phyloP scores from a whole-genome alignment of 2,113 vertebrate species.

The Talpa occidentalis region DNA sequence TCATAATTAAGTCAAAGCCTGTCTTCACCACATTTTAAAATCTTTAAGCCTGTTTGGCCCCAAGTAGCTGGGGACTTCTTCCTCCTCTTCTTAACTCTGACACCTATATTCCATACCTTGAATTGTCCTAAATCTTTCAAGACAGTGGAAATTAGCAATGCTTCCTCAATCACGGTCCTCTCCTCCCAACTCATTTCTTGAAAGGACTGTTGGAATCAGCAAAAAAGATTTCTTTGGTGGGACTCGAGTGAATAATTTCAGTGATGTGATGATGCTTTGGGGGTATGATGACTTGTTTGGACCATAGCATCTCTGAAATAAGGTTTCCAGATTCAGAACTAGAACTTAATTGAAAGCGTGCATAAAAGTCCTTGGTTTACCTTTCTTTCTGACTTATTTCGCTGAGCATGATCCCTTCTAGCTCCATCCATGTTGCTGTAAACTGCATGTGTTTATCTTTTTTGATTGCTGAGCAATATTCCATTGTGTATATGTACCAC shows the following conservation, averaged over 20 bases:
- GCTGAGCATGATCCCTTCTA: too few species aligned
- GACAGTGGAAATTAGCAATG: neutral
- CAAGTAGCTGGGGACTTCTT: neutral
- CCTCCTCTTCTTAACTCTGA: neutral
- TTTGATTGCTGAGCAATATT: too few species aligned
- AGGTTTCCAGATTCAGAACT: neutral
- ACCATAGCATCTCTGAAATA: neutral
- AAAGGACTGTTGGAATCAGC: neutral
- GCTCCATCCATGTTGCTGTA: too few species aligned
- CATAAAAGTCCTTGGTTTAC: neutral
- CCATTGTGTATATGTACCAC: too few species aligned
- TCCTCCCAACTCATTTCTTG: neutral
- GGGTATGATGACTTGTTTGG: neutral
- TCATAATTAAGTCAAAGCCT: neutral
- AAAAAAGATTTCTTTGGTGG: neutral
- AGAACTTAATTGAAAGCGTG: neutral
- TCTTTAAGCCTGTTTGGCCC: neutral
- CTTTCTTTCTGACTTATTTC: too few species aligned
- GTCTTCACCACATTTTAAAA: neutral
- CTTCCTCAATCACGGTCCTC: neutral
- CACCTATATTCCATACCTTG: neutral
- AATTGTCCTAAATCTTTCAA: neutral
- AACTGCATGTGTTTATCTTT: too few species aligned
- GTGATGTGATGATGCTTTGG: neutral
- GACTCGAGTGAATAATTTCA: neutral